Evolutionary conservation across 1,140 invertebrate genomes (phyloP).

Genomic region (Drosophila busckii): DNA sequence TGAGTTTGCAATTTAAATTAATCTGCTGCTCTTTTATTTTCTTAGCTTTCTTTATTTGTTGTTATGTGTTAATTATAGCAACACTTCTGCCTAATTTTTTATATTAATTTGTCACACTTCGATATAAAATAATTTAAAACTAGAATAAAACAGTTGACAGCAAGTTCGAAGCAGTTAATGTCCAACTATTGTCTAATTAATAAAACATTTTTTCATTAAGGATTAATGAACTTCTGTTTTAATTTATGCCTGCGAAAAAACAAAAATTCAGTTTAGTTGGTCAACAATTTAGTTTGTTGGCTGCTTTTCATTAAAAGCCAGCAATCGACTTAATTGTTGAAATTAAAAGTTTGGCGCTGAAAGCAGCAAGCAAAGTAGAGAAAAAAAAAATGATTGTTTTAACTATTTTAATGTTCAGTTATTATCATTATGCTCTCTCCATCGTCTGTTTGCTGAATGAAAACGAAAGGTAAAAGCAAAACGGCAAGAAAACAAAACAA

Average conservation of each 20-base stretch:
- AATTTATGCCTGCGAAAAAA: background rate
- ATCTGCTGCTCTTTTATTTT: background rate
- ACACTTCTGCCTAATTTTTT: slow-evolving; percentile 72
- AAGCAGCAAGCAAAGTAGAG: slow-evolving; percentile 31
- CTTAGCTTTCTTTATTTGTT: slow-evolving; percentile 36
- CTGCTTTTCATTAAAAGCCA: slow-evolving; percentile 60
- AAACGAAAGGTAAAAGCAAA: slow-evolving; percentile 51
- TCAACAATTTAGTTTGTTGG: slow-evolving; percentile 29
- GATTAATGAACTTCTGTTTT: too few relatives aligned
- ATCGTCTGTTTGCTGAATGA: slow-evolving; percentile 21
- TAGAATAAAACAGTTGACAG: too few relatives aligned
- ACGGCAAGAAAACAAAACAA: background rate
- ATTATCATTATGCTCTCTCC: slow-evolving; percentile 22
- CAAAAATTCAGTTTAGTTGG: slow-evolving; percentile 53
- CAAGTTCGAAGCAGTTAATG: too few relatives aligned
- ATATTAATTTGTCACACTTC: slow-evolving; percentile 68
- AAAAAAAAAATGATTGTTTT: too few relatives aligned
- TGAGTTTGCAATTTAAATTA: slow-evolving; percentile 37
- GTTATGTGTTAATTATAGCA: slow-evolving; percentile 54
- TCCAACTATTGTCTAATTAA: too few relatives aligned
- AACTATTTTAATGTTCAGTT: slow-evolving; percentile 28
- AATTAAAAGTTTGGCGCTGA: slow-evolving; percentile 56
- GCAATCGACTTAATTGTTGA: slow-evolving; percentile 45
- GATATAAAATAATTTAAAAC: slow-evolving; percentile 10
- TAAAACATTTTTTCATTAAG: too few relatives aligned